These are phyloP conservation scores for Maconellicoccus hirsutus DNA, from an alignment of 1,140 invertebrate species.

Conservation along the genomic window DNA sequence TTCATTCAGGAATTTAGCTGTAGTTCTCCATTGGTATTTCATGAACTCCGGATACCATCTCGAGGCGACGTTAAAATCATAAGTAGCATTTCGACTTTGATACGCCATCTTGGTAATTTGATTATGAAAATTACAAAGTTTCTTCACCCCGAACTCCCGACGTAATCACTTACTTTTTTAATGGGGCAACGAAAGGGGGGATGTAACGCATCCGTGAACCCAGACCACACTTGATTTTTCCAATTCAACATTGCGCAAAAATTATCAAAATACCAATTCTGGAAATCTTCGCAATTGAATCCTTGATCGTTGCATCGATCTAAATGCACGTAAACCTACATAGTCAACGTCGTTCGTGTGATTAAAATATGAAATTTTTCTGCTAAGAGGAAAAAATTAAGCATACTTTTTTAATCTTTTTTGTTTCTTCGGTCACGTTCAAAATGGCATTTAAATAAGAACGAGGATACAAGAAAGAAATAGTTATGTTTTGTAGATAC, in stretches of 20 bases:
- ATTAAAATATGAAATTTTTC: no score
- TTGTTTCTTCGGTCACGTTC: not conserved
- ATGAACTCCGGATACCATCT: not conserved
- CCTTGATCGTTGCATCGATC: constrained; percentile 15
- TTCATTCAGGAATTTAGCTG: not conserved
- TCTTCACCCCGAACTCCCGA: no score
- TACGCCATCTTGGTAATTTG: no score
- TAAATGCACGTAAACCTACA: not conserved
- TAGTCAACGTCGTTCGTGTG: no score
- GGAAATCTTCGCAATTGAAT: constrained; percentile 24
- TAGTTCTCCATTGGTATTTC: not conserved
- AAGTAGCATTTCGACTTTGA: no score
- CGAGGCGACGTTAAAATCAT: no score
- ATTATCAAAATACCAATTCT: constrained; percentile 5
- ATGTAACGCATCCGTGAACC: not conserved
- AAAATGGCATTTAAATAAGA: not conserved
- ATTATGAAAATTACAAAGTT: no score
- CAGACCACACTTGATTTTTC: constrained; percentile 16
- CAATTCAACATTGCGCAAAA: not conserved
- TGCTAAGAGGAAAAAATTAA: no score
- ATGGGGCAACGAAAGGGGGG: constrained; percentile 14
- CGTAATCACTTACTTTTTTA: constrained; percentile 17
- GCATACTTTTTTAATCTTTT: not conserved
- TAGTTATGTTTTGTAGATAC: not conserved
- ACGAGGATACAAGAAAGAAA: not conserved